phyloP scores from a whole-genome alignment of 2,797 vertebrate species.

The Poecilia velifera region DNA sequence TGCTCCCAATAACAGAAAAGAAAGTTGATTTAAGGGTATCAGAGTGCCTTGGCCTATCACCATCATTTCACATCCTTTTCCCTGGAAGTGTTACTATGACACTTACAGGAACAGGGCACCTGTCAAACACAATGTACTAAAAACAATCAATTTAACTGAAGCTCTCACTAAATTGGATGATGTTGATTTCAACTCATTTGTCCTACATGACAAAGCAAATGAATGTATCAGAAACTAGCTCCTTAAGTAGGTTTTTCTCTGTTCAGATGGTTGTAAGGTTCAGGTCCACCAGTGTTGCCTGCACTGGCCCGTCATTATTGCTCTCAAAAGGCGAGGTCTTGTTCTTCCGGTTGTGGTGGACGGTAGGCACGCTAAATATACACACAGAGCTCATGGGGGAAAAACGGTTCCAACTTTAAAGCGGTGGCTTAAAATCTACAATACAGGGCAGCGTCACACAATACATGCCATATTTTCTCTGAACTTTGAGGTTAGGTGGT shows the following conservation, averaged over 20 bases:
- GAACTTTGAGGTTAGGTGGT: neutral
- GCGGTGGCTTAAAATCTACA: conserved; percentile 9
- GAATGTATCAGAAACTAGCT: no score
- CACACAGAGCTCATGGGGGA: conserved; percentile 9
- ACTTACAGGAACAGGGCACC: neutral
- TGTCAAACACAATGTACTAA: no score
- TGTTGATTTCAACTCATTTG: neutral
- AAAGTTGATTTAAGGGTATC: neutral
- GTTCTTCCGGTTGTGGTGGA: conserved; percentile 6
- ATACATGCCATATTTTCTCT: neutral
- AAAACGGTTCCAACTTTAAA: conserved; percentile 15
- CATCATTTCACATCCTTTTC: neutral
- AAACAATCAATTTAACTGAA: no score
- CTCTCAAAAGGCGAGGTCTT: conserved; percentile 58
- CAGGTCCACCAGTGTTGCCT: conserved; percentile 19
- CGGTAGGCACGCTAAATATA: conserved; percentile 60
- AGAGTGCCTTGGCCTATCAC: neutral
- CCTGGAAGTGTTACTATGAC: neutral
- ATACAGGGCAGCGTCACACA: no score
- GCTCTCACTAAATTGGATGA: neutral
- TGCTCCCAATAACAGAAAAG: neutral
- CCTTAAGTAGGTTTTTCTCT: no score
- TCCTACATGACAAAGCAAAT: neutral
- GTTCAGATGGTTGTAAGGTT: neutral
- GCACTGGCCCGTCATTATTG: conserved; percentile 63